These are phyloP conservation scores for Microhierax caerulescens DNA, from an alignment of 2,797 vertebrate species.

Conservation along the genomic window DNA sequence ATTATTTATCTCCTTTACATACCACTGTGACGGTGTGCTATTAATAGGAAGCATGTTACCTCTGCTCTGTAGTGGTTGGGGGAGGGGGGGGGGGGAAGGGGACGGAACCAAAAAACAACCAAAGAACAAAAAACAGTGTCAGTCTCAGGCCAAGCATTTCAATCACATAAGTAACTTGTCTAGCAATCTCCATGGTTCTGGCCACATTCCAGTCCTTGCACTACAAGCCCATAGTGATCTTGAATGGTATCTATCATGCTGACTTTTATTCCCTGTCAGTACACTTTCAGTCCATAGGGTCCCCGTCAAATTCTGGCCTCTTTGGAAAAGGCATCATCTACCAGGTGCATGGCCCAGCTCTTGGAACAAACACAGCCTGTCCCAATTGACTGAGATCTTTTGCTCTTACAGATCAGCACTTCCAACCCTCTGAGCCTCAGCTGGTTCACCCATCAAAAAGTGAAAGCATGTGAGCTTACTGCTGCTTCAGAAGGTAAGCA, in stretches of 20 bases:
- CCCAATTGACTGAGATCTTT: not conserved
- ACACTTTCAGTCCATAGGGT: not conserved
- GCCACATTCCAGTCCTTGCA: not conserved
- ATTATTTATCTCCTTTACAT: not conserved
- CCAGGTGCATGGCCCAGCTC: not conserved
- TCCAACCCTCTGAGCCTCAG: not conserved
- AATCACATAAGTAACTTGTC: not conserved
- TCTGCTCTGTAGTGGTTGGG: not conserved
- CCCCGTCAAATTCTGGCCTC: not conserved
- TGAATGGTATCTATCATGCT: not conserved
- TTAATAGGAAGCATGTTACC: not conserved
- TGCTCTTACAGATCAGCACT: not conserved
- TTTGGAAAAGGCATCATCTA: not conserved
- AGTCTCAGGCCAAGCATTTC: not conserved
- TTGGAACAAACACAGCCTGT: not conserved
- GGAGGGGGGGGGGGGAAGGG: no score
- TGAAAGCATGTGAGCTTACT: not conserved
- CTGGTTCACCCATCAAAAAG: not conserved
- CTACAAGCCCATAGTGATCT: not conserved
- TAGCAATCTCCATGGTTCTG: not conserved
- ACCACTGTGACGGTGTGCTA: fast-evolving
- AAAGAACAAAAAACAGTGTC: not conserved
- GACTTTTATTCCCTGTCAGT: not conserved
- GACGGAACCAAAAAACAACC: no score
- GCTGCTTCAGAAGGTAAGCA: not conserved